Conservation (phyloP, 2,797 vertebrate species). For the Sebastes nivosus region DNA sequence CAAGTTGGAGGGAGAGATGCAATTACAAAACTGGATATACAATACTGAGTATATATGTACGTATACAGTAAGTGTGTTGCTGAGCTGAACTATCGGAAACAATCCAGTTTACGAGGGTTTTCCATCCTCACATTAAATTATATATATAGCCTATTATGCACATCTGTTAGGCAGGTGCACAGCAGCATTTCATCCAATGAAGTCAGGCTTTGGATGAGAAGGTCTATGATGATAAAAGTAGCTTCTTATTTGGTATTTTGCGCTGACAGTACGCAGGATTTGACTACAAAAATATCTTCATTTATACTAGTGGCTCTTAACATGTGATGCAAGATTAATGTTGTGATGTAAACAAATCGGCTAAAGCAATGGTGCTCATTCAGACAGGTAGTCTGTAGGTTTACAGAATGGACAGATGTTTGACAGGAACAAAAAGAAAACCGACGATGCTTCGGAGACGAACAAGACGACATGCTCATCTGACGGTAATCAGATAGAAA, state of each 20-base stretch:
- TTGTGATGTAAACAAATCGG: too few species aligned
- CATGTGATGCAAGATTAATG: too few species aligned
- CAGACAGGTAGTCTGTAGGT: too few species aligned
- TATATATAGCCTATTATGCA: not conserved
- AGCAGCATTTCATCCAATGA: not conserved
- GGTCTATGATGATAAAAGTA: accelerated
- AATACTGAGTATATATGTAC: not conserved
- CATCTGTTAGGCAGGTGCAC: not conserved
- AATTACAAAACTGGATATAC: not conserved
- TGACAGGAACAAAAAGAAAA: too few species aligned
- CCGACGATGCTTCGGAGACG: too few species aligned
- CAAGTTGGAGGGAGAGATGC: not conserved
- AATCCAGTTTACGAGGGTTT: not conserved
- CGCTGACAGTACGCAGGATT: not conserved
- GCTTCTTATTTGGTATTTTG: not conserved
- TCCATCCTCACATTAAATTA: not conserved
- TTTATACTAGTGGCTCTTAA: not conserved
- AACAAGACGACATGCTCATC: too few species aligned
- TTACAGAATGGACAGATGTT: too few species aligned
- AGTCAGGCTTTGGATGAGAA: not conserved
- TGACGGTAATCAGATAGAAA: not conserved
- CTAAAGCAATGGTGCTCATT: too few species aligned
- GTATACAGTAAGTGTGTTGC: not conserved
- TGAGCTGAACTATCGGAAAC: not conserved
- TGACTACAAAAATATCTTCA: not conserved